A percentile compares a stretch with the other conserved stretches of the same genome.
Conservation (phyloP, 2,797 vertebrate genomes). For the Sorex maritimensis region DNA sequence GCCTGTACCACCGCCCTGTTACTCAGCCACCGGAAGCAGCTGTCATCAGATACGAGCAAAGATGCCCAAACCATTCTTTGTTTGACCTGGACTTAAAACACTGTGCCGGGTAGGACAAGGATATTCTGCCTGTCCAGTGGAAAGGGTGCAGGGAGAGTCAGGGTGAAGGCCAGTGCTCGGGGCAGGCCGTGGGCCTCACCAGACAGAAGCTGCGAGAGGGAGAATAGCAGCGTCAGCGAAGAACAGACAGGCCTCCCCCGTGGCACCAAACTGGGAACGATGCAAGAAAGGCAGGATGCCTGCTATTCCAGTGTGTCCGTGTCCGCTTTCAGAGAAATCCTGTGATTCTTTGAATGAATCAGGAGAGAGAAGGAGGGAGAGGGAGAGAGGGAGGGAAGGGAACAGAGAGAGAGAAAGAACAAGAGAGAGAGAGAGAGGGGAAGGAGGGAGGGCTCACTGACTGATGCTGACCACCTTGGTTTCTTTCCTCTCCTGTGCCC, state of each 20-base stretch:
- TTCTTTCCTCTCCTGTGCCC: no score
- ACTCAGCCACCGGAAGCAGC: constrained; percentile 18
- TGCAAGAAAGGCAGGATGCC: no score
- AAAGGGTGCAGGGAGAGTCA: neutral
- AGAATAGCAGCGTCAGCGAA: neutral
- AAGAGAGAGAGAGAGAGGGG: no score
- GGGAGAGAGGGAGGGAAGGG: no score
- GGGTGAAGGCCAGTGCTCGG: neutral
- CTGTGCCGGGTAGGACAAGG: neutral
- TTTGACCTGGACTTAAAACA: neutral
- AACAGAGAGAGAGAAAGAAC: no score
- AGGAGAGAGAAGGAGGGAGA: no score
- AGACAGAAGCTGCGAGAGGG: neutral
- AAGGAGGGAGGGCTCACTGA: no score
- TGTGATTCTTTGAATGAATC: no score
- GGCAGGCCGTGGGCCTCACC: neutral
- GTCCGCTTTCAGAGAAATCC: no score
- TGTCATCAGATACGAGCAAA: neutral
- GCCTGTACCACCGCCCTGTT: neutral
- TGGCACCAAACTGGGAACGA: no score
- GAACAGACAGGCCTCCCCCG: neutral
- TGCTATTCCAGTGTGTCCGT: no score
- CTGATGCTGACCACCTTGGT: no score
- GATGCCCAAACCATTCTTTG: neutral
- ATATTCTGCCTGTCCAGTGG: neutral